Percentiles rank a stretch among this genome's conserved stretches.
Conservation (phyloP, 2,888 invertebrate genomes). For the Ophion obscuratus region DNA sequence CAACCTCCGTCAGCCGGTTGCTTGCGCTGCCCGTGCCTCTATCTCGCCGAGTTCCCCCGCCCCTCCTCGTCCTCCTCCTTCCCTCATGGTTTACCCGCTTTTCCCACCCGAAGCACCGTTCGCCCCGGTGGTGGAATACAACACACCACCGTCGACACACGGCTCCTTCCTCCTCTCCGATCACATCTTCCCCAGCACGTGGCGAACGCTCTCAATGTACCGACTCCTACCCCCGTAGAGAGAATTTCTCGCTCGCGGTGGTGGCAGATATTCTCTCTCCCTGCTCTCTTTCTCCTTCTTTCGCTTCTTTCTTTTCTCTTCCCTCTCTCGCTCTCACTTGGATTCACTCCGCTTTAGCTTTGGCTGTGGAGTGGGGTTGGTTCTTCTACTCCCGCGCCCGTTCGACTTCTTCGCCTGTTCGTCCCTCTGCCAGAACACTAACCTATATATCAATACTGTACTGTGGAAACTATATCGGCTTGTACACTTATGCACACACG, state of each 20-base stretch:
- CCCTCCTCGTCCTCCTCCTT: slow-evolving; percentile 76
- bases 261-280: slow-evolving; percentile 60
- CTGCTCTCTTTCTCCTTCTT: slow-evolving; percentile 67
- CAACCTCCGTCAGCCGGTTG: slow-evolving; percentile 70
- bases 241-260: slow-evolving; percentile 55
- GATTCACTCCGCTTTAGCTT: slow-evolving; percentile 55
- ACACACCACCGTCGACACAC: slow-evolving; percentile 67
- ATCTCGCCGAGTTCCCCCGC: slow-evolving; percentile 66
- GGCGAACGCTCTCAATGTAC: slow-evolving; percentile 42
- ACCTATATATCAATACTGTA: not conserved
- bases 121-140: slow-evolving; percentile 64
- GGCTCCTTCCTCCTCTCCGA: slow-evolving; percentile 57
- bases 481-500: too few species aligned
- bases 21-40: slow-evolving; percentile 64
- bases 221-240: slow-evolving; percentile 64
- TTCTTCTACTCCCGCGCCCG: slow-evolving; percentile 38
- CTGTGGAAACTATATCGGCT: not conserved
- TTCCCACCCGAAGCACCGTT: slow-evolving; percentile 65
- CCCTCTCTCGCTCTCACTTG: slow-evolving; percentile 59
- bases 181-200: slow-evolving; percentile 63
- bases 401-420: slow-evolving; percentile 33
- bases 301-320: slow-evolving; percentile 56
- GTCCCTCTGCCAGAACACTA: slow-evolving; percentile 15
- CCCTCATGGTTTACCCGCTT: slow-evolving; percentile 74
- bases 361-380: slow-evolving; percentile 62